Percentiles rank a stretch among this genome's conserved stretches.
phyloP scores from a whole-genome alignment of 2,797 vertebrate genomes.

The Malurus leucopterus region DNA sequence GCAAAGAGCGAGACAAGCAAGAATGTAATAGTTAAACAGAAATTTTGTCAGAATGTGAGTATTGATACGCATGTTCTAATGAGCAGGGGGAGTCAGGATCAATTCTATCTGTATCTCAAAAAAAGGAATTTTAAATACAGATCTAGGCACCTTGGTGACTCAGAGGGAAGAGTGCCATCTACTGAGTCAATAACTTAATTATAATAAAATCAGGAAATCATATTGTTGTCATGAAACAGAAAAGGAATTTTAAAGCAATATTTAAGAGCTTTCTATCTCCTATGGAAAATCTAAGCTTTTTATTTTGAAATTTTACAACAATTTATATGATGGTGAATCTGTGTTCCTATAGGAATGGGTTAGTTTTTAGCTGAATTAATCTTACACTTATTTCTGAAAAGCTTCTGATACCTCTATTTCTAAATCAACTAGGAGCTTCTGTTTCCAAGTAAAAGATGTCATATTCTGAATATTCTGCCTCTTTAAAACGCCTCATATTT shows the following conservation, averaged over 20 bases:
- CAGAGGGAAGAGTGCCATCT: slow-evolving; percentile 47
- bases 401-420: neutral
- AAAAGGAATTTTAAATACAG: neutral
- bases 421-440: neutral
- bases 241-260: neutral
- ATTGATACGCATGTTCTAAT: neutral
- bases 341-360: neutral
- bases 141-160: neutral
- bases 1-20: neutral
- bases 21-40: neutral
- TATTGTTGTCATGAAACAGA: neutral
- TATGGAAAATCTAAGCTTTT: neutral
- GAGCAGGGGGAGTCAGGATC: neutral
- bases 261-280: neutral
- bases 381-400: neutral
- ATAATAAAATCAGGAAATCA: neutral
- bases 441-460: neutral
- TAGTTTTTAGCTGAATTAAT: neutral
- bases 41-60: neutral
- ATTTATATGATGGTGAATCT: neutral
- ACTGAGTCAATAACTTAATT: slow-evolving; percentile 21
- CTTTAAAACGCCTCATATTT: neutral
- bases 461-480: neutral
- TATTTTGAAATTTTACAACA: neutral
- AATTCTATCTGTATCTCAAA: neutral